These are phyloP conservation scores for Epinephelus moara DNA, from an alignment of 2,113 vertebrate species.

Conservation along the genomic window DNA sequence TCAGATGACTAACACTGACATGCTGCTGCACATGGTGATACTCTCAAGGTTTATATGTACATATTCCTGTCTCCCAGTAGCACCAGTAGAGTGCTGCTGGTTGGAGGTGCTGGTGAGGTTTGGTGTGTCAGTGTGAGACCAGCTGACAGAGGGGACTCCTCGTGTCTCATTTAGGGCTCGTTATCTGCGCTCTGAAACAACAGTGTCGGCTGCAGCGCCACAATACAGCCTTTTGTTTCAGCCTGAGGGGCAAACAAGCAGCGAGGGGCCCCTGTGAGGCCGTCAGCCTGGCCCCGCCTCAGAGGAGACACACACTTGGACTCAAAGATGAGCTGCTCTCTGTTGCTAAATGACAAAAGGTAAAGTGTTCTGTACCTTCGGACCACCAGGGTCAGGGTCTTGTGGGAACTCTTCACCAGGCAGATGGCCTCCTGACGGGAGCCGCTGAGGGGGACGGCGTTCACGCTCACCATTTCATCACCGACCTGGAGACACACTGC, in stretches of 20 bases:
- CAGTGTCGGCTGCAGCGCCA: slow-evolving; percentile 38
- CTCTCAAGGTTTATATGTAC: not conserved
- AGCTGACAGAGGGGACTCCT: not conserved
- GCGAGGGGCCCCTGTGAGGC: slow-evolving; percentile 40
- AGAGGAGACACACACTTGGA: not conserved
- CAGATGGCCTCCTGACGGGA: slow-evolving; percentile 93
- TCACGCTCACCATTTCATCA: slow-evolving; percentile 92
- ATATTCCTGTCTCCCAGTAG: not conserved
- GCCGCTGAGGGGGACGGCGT: slow-evolving; percentile 87
- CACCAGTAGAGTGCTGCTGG: not conserved
- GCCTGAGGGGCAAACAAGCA: slow-evolving; percentile 33
- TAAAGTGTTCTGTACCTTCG: slow-evolving; percentile 84
- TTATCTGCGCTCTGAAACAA: slow-evolving; percentile 56
- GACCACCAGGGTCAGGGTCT: slow-evolving; percentile 88
- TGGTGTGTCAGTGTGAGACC: not conserved
- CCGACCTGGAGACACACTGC: slow-evolving; percentile 87
- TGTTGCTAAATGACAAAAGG: too few relatives aligned
- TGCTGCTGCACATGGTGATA: not conserved
- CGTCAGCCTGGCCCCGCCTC: not conserved
- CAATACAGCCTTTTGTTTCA: slow-evolving; percentile 68
- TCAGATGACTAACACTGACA: not conserved
- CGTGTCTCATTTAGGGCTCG: slow-evolving; percentile 30
- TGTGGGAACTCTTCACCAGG: slow-evolving; percentile 92
- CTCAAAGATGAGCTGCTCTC: too few relatives aligned
- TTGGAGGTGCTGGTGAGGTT: not conserved